A percentile compares a stretch with the other conserved stretches of the same genome.
phyloP scores from a whole-genome alignment of 1,140 invertebrate genomes.

The Hylaeus anthracinus region DNA sequence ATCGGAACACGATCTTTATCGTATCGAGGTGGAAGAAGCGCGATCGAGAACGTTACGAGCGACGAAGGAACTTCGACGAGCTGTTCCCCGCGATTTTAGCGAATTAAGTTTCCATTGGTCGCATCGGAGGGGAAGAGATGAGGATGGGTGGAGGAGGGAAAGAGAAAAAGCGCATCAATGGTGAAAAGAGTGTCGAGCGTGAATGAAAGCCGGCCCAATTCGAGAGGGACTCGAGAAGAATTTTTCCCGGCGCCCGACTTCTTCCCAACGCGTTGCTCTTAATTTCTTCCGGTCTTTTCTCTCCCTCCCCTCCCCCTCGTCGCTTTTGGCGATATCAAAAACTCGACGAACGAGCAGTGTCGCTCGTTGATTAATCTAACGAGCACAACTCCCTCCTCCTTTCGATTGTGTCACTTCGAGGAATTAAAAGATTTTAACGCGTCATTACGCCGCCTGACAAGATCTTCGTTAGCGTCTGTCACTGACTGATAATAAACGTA shows the following conservation, averaged over 20 bases:
- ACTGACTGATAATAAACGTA: conserved; percentile 1
- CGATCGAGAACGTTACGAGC: no score
- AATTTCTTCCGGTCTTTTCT: conserved; percentile 62
- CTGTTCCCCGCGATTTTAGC: conserved; percentile 25
- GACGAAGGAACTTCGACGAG: not conserved
- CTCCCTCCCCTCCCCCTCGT: not conserved
- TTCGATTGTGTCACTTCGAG: conserved; percentile 19
- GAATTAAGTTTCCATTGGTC: conserved; percentile 54
- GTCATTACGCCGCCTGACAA: conserved; percentile 4
- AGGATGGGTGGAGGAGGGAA: not conserved
- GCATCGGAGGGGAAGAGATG: not conserved
- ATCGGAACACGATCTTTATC: no score
- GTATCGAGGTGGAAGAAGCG: no score
- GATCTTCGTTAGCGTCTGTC: conserved; percentile 13
- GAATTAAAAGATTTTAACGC: conserved; percentile 29
- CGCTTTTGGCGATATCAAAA: conserved; percentile 20
- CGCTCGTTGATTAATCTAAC: conserved; percentile 43
- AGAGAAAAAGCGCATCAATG: conserved; percentile 34
- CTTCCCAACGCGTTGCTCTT: conserved; percentile 40
- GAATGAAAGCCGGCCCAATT: conserved; percentile 57
- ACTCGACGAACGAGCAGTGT: not conserved
- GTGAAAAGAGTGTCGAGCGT: conserved; percentile 46
- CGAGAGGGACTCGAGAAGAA: conserved; percentile 47
- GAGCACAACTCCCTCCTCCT: conserved; percentile 10
- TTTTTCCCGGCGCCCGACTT: conserved; percentile 39